Evolutionary conservation across 2,113 vertebrate genomes (phyloP), one percentile per base, ranked within the genome.

Genomic region (Salvator merianae): DNA sequence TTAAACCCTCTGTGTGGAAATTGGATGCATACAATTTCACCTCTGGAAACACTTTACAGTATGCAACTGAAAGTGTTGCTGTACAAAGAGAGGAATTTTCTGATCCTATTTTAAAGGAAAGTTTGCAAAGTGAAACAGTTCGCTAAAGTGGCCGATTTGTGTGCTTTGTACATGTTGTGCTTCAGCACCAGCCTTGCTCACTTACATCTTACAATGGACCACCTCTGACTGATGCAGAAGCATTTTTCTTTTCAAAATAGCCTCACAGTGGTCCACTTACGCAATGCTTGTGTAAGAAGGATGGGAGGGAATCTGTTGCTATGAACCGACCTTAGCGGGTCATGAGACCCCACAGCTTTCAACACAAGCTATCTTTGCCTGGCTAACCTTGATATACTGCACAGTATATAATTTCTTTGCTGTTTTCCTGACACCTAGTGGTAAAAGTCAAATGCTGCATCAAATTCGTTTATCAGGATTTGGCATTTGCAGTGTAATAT

Each of bases 391-490:
- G 7, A 18, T 1, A 7, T 59, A 59, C 55, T 59, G 55, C 14
- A 20, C 16, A 59, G 55, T 59, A 59, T 1, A 16, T 16, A 24
- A 10, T 53, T 73, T 63, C 7, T 34, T 90, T 82, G 88, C 80
- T 90, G 79, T 66, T 40, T 72, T 81, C 87, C 90, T 81, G 93
- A 91, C 93, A 91, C 88, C 93, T 88, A 88, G 93, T 83, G 92
- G 92, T 84, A 87, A 81, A 36, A 76, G 62, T 30, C 16, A 53
- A 77, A 32, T n/a, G 38, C 10, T 74, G 5, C 70, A 63, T 47
- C 30, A 47, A 53, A 83, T 68, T 88, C 90, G 82, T 1, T 73
- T 65, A 77, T 55, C 16, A 69, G 3, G 4, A 59, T 20, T 59
- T 59, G 20, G 3, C 20, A 4, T 20, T 20, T 59, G 18, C 55